Evolutionary conservation across 2,113 vertebrate species (phyloP).

Genomic region (Laticauda laticaudata): DNA sequence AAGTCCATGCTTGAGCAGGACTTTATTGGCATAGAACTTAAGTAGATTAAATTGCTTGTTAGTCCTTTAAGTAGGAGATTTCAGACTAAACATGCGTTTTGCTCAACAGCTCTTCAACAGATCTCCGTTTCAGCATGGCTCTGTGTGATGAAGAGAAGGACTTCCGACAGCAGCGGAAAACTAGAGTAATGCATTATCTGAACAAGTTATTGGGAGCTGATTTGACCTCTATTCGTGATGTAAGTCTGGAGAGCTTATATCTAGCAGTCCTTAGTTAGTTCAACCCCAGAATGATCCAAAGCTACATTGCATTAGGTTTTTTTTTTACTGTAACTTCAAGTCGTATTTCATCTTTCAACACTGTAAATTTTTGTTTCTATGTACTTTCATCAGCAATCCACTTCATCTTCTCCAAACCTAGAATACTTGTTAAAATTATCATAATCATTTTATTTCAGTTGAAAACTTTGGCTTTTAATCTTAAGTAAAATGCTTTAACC

Average conservation of each 20-base stretch:
- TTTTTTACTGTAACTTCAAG: neutral
- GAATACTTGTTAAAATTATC: neutral
- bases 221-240: conserved; percentile 80
- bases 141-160: conserved; percentile 90
- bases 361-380: neutral
- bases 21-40: neutral
- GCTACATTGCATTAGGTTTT: neutral
- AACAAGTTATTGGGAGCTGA: conserved; percentile 82
- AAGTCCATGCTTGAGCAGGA: neutral
- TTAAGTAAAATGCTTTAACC: neutral
- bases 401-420: neutral
- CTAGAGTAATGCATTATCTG: conserved; percentile 83
- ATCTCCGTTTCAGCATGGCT: conserved; percentile 91
- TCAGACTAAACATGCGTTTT: conserved; percentile 22
- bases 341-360: neutral
- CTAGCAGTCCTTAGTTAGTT: neutral
- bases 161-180: conserved; percentile 82
- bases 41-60: neutral
- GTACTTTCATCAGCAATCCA: neutral
- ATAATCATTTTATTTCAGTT: neutral
- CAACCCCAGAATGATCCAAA: neutral
- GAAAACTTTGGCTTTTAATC: neutral
- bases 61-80: neutral
- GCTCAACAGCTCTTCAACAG: conserved; percentile 79
- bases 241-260: conserved; percentile 59